These are phyloP conservation scores for Triplophysa bombifrons DNA, from an alignment of 2,797 vertebrate genomes.

Conservation along the genomic window DNA sequence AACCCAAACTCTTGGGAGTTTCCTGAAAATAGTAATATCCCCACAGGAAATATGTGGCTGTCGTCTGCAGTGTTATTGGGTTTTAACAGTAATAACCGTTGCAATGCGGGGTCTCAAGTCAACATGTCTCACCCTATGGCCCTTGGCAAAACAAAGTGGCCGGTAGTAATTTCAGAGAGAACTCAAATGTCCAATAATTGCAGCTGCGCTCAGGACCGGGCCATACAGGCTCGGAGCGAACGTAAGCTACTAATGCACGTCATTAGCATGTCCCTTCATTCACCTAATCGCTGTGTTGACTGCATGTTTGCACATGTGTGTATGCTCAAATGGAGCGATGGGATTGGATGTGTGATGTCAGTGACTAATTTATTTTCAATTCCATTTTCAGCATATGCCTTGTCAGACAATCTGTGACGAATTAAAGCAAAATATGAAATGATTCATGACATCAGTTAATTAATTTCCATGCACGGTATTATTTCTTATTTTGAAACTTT, in stretches of 20 bases:
- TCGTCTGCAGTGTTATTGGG: conserved; percentile 18
- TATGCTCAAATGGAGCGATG: conserved; percentile 11
- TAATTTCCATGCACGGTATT: conserved; percentile 80
- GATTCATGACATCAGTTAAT: conserved; percentile 87
- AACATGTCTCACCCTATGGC: conserved; percentile 20
- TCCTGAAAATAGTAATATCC: conserved; percentile 26
- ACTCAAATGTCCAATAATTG: conserved; percentile 42
- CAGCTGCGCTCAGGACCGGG: conserved; percentile 2
- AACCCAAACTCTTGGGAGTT: conserved; percentile 19
- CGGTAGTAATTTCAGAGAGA: conserved; percentile 15
- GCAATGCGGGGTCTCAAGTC: conserved; percentile 1
- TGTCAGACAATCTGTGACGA: conserved; percentile 82
- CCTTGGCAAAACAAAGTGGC: conserved; percentile 36
- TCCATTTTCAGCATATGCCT: conserved; percentile 36
- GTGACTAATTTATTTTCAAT: conserved; percentile 47
- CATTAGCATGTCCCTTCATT: conserved; percentile 18
- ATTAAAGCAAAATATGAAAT: conserved; percentile 87
- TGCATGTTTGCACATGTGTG: conserved; percentile 20
- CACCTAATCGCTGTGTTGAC: background rate
- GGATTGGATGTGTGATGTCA: conserved; percentile 36
- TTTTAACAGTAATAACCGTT: conserved; percentile 38
- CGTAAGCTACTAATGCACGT: conserved; percentile 23
- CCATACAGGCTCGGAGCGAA: conserved; percentile 29
- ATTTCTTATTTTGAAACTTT: conserved; percentile 70
- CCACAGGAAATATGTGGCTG: conserved; percentile 12